phyloP scores from a whole-genome alignment of 2,797 vertebrate species.

The Myotis planiceps region DNA sequence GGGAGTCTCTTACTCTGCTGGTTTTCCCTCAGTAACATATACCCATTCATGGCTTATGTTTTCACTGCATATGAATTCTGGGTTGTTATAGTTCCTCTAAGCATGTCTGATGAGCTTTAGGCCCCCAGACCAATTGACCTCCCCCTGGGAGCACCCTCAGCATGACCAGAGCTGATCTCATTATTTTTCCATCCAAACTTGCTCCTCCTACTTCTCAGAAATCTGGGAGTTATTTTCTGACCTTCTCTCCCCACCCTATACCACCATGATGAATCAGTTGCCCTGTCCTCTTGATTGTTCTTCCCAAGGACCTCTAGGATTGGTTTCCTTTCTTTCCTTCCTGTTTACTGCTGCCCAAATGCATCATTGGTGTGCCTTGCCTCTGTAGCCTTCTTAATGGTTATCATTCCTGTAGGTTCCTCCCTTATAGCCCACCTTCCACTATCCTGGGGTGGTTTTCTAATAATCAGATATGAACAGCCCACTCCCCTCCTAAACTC shows the following conservation, averaged over 20 bases:
- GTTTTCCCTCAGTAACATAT: background rate
- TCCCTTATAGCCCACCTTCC: background rate
- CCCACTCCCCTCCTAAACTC: background rate
- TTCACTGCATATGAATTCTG: background rate
- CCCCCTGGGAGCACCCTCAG: background rate
- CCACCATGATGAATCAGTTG: fast-evolving
- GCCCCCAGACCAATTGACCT: background rate
- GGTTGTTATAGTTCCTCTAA: background rate
- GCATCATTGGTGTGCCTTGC: background rate
- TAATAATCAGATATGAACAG: background rate
- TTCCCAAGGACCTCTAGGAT: background rate
- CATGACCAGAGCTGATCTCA: background rate
- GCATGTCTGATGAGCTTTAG: background rate
- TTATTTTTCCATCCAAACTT: background rate
- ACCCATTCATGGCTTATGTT: background rate
- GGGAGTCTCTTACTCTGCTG: background rate
- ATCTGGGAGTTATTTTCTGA: background rate
- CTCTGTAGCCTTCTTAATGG: background rate
- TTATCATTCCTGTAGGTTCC: background rate
- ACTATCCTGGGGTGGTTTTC: background rate
- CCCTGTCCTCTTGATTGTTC: background rate
- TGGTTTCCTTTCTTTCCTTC: background rate
- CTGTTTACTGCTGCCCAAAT: background rate
- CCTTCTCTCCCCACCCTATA: background rate
- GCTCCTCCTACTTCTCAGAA: background rate